Percentiles rank a stretch among this genome's conserved stretches.
Evolutionary conservation across 1,140 invertebrate species (phyloP).

Genomic region (Meloidogyne floridensis): DNA sequence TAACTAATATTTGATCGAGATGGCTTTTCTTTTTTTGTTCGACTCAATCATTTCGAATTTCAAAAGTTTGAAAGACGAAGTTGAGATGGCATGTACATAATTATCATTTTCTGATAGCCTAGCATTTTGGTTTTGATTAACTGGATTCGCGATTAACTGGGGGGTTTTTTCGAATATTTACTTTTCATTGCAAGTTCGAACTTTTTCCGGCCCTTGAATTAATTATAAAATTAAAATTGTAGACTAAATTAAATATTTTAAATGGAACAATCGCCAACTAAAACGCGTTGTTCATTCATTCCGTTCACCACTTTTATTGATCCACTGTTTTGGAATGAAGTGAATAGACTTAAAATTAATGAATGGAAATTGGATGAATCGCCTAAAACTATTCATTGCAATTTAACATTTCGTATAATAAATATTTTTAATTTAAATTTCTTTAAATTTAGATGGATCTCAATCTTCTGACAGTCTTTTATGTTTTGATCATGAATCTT

Average conservation of each 20-base stretch:
- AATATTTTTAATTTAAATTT: slow-evolving; percentile 20
- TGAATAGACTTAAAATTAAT: slow-evolving; percentile 41
- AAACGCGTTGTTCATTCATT: slow-evolving; percentile 36
- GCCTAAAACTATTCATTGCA: slow-evolving; percentile 28
- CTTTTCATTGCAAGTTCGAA: too few species aligned
- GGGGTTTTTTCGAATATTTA: too few species aligned
- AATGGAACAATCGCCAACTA: slow-evolving; percentile 2
- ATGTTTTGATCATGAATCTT: slow-evolving; percentile 28
- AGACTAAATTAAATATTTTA: background rate
- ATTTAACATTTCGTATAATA: slow-evolving; percentile 31
- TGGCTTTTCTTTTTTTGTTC: too few species aligned
- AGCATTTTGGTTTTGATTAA: too few species aligned
- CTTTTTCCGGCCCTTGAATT: too few species aligned
- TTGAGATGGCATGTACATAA: too few species aligned
- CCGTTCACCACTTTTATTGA: slow-evolving; percentile 48
- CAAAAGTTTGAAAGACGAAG: too few species aligned
- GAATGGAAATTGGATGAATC: slow-evolving; percentile 46
- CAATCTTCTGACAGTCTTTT: slow-evolving; percentile 28
- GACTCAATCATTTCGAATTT: too few species aligned
- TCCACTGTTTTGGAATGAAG: slow-evolving; percentile 51
- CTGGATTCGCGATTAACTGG: too few species aligned
- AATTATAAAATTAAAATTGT: too few species aligned
- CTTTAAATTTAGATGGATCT: slow-evolving; percentile 20
- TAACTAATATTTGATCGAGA: too few species aligned
- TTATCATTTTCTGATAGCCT: too few species aligned